phyloP scores from a whole-genome alignment of 1,140 invertebrate species.

The Hormaphis cornu region DNA sequence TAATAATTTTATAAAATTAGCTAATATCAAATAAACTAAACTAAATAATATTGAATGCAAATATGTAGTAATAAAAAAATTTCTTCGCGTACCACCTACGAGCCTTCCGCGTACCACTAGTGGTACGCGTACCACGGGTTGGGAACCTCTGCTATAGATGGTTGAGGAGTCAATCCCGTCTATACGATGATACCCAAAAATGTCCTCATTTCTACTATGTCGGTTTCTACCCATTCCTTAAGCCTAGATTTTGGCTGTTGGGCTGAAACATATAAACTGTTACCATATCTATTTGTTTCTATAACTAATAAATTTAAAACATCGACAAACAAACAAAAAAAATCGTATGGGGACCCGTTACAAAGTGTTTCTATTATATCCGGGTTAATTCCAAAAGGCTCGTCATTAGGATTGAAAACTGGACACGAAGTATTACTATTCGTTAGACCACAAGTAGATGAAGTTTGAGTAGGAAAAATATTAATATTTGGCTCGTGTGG shows the following conservation, averaged over 20 bases:
- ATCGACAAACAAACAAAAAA: conserved; percentile 16
- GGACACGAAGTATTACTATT: neutral
- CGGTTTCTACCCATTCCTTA: conserved; percentile 26
- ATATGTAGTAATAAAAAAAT: too few relatives aligned
- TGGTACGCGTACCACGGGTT: too few relatives aligned
- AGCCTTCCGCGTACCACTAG: too few relatives aligned
- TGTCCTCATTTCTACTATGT: conserved; percentile 36
- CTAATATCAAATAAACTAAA: too few relatives aligned
- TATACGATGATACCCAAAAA: conserved; percentile 37
- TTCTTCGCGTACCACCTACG: too few relatives aligned
- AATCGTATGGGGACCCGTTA: neutral
- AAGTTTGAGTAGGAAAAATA: neutral
- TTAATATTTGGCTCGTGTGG: too few relatives aligned
- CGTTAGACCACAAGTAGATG: neutral
- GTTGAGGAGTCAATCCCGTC: conserved; percentile 35
- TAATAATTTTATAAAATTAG: too few relatives aligned
- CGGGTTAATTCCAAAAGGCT: neutral
- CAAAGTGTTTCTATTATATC: neutral
- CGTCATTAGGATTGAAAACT: neutral
- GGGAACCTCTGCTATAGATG: neutral
- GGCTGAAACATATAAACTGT: neutral
- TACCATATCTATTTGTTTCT: conserved; percentile 37
- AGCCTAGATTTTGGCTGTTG: conserved; percentile 21
- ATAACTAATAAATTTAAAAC: conserved; percentile 34
- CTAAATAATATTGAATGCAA: too few relatives aligned